These are phyloP conservation scores for Nomada flava DNA, from an alignment of 2,888 invertebrate genomes.

Conservation along the genomic window DNA sequence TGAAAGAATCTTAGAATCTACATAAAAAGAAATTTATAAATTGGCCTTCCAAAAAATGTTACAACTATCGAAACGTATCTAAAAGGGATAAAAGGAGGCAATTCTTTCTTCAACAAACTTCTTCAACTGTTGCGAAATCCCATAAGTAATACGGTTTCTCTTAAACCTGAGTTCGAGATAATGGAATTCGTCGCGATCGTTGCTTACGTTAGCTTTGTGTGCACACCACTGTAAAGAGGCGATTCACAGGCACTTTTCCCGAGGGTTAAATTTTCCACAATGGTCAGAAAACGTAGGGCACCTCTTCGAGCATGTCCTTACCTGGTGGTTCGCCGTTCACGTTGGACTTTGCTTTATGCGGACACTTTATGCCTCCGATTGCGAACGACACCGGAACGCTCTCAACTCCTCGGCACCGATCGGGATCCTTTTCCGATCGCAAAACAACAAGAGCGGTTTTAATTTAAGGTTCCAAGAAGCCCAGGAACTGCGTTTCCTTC, in stretches of 20 bases:
- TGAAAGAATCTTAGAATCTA: no score
- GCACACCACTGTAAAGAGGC: no score
- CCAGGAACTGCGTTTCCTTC: constrained; percentile 50
- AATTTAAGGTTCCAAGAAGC: constrained; percentile 79
- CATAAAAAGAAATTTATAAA: no score
- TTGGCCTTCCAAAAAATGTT: no score
- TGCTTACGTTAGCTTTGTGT: no score
- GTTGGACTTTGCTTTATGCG: constrained; percentile 79
- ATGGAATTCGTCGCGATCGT: no score
- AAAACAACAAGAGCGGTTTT: constrained; percentile 79
- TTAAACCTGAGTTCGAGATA: no score
- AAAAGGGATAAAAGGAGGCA: not conserved
- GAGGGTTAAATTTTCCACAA: not conserved
- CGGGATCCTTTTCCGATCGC: constrained; percentile 74
- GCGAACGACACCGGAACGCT: constrained; percentile 84
- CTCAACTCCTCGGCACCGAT: constrained; percentile 80
- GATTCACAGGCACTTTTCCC: not conserved
- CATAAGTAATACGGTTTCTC: no score
- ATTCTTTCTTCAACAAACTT: not conserved
- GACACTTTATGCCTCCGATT: constrained; percentile 84
- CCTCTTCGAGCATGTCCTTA: constrained; percentile 58
- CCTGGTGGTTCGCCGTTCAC: constrained; percentile 64
- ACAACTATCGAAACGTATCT: no score
- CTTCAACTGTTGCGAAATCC: not conserved
- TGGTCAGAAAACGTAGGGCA: constrained; percentile 35